These are phyloP conservation scores for Sorex maritimensis DNA, from an alignment of 2,797 vertebrate genomes.

Conservation along the genomic window DNA sequence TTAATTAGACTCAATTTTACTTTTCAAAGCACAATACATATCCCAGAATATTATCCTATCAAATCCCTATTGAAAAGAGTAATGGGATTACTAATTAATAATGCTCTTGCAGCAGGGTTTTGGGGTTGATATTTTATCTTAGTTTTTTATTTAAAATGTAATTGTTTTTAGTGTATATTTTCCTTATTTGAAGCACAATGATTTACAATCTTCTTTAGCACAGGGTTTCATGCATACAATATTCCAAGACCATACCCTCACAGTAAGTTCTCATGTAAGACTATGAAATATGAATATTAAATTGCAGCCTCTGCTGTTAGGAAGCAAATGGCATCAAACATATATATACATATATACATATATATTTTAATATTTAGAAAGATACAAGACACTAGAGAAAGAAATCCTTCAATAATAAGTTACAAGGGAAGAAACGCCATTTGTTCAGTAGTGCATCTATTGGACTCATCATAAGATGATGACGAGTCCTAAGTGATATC, in stretches of 20 bases:
- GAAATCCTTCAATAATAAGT: neutral
- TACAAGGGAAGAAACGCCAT: neutral
- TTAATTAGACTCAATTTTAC: conserved; percentile 52
- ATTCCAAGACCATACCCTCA: too few relatives aligned
- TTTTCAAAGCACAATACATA: conserved; percentile 54
- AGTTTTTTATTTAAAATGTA: too few relatives aligned
- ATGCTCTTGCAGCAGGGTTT: conserved; percentile 5
- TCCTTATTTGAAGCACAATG: too few relatives aligned
- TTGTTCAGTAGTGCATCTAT: neutral
- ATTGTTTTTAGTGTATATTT: too few relatives aligned
- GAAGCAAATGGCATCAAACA: conserved; percentile 10
- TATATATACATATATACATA: too few relatives aligned
- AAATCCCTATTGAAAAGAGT: conserved; percentile 32
- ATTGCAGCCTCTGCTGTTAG: neutral
- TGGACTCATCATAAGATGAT: neutral
- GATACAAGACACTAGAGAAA: conserved; percentile 9
- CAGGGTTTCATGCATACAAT: too few relatives aligned
- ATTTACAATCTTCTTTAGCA: too few relatives aligned
- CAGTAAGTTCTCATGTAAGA: conserved; percentile 60
- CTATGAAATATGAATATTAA: conserved; percentile 1
- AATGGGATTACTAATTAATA: neutral
- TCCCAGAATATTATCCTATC: conserved; percentile 35
- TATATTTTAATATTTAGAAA: neutral
- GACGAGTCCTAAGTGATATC: neutral
- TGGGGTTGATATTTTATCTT: too few relatives aligned